Evolutionary conservation across 1,140 invertebrate genomes (phyloP), one percentile per base, ranked within the genome.

Genomic region (Plectrocnemia conspersa): DNA sequence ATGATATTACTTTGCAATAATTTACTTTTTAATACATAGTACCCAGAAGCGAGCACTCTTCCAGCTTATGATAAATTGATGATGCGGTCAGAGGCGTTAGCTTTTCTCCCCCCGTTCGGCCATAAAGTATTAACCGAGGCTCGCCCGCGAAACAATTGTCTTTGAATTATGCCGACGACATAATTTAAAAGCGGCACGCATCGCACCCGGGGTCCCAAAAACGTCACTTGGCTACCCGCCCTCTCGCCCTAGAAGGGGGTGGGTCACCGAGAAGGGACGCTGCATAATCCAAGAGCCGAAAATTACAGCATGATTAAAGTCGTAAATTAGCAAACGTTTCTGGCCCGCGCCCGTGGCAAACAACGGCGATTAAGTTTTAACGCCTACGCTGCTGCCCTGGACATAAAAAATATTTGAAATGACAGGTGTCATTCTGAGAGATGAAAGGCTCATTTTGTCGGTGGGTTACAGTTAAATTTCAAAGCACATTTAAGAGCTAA

Each of bases 271-370:
- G 29, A 15, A 52, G 23, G 33, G 38, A 25, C 19, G 25, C 45
- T 35, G 40, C 52, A 52, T 52, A 36, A 46, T 38, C 44, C 46
- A 52, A 49, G 35, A 33, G 9, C 45, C 38, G 24, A 56, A 56
- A 56, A 56, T 56, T 56, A 56, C 54, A 41, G 21, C 45, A 40
- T 56, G 54, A 56, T 56, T 56, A 56, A 56, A 56, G 33, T 47
- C 54, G 46, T 56, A 56, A 56, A 56, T 56, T 56, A 56, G 33
- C 16, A 35, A 9, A 3, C 11, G 49, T 49, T 49, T 49, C 35
- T 33, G 29, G 29, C 24, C 32, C 49, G 36, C 40, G 36, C 40
- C 36, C 40, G 23, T 40, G 21, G 32, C 35, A 52, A 52, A 36
- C 47, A 48, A 25, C 15, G 35, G 25, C 54, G 40, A 56, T 56